phyloP scores from a whole-genome alignment of 2,797 vertebrate genomes.

The Brachymystax lenok region DNA sequence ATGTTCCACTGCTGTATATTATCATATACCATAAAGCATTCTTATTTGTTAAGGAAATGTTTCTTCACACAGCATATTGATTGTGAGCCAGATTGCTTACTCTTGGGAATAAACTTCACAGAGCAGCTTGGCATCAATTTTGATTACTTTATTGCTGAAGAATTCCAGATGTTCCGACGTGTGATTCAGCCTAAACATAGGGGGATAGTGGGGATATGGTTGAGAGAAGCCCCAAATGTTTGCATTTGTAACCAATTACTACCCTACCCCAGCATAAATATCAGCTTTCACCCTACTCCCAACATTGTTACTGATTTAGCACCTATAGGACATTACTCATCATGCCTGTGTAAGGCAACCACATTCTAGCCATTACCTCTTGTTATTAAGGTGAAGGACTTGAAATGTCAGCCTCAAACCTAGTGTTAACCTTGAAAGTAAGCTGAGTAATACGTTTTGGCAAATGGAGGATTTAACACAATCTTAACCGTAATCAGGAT shows the following conservation, averaged over 20 bases:
- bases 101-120: constrained; percentile 69
- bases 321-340: constrained; percentile 25
- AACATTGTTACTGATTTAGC: constrained; percentile 32
- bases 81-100: constrained; percentile 57
- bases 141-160: constrained; percentile 77
- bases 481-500: neutral
- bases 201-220: constrained; percentile 47
- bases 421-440: constrained; percentile 4
- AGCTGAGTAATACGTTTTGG: neutral
- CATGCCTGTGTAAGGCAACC: constrained; percentile 2
- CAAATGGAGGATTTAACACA: neutral
- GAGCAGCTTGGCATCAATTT: constrained; percentile 71
- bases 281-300: constrained; percentile 33
- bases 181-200: constrained; percentile 54
- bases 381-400: constrained; percentile 5
- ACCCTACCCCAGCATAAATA: constrained; percentile 45
- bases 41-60: constrained; percentile 60
- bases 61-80: constrained; percentile 43
- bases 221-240: constrained; percentile 56
- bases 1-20: constrained; percentile 55
- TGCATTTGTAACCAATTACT: constrained; percentile 63
- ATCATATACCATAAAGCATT: constrained; percentile 49
- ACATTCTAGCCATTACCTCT: neutral
- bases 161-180: constrained; percentile 75
- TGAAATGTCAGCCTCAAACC: neutral